Percentiles rank a stretch among this genome's conserved stretches.
Conservation (phyloP, 2,888 invertebrate genomes). For the Acanthoscelides obtectus region DNA sequence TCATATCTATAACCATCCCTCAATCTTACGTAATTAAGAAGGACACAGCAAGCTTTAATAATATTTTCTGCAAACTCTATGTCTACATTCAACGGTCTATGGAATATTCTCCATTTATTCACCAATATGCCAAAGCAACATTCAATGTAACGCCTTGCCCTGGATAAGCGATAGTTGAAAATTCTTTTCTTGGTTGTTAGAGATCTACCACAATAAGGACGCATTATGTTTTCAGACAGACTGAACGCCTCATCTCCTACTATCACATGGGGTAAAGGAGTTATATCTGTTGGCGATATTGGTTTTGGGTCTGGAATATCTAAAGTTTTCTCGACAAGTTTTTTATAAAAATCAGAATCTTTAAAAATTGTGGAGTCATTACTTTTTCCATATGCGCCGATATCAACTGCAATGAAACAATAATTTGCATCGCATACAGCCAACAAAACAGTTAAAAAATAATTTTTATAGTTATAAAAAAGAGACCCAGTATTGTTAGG, state of each 20-base stretch:
- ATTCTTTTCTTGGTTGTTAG: constrained; percentile 4
- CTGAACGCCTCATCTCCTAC: constrained; percentile 14
- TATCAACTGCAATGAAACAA: constrained; percentile 10
- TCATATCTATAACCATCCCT: too few relatives aligned
- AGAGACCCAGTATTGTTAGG: too few relatives aligned
- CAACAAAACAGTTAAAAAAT: constrained; percentile 4
- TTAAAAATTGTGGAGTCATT: constrained; percentile 11
- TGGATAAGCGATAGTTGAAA: constrained; percentile 8
- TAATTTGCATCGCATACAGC: constrained; percentile 18
- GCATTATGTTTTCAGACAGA: constrained; percentile 12
- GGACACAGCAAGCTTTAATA: too few relatives aligned
- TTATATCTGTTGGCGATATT: too few relatives aligned
- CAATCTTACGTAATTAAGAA: too few relatives aligned
- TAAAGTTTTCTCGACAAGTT: constrained; percentile 8
- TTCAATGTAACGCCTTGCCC: constrained; percentile 9
- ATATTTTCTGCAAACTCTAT: too few relatives aligned
- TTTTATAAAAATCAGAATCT: constrained; percentile 9
- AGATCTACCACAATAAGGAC: constrained; percentile 10
- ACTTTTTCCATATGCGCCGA: constrained; percentile 12
- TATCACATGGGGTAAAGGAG: constrained; percentile 7
- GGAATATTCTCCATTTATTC: constrained; percentile 10
- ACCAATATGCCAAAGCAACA: constrained; percentile 3
- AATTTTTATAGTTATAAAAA: constrained; percentile 15
- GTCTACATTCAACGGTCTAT: too few relatives aligned
- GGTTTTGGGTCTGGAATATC: constrained; percentile 1